phyloP scores from a whole-genome alignment of 2,113 vertebrate genomes.

The Gymnorhina tibicen region DNA sequence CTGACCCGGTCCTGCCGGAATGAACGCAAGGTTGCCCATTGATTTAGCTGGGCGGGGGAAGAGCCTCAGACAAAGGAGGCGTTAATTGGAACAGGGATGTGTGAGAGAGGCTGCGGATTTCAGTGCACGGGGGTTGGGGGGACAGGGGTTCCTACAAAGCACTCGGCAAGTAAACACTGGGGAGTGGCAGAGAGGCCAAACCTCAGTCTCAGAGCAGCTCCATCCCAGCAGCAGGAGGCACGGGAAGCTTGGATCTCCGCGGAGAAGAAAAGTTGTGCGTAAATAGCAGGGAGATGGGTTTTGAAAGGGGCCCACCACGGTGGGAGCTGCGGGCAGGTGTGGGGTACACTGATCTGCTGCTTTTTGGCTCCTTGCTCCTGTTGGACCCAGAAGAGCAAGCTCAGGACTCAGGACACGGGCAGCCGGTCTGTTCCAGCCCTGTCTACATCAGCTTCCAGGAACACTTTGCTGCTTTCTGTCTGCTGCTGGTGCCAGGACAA shows the following conservation, averaged over 20 bases:
- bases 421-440: neutral
- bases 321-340: neutral
- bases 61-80: neutral
- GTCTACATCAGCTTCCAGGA: neutral
- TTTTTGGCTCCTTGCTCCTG: neutral
- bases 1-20: neutral
- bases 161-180: neutral
- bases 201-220: neutral
- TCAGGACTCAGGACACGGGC: rapidly evolving
- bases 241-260: neutral
- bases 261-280: neutral
- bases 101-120: neutral
- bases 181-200: neutral
- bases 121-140: neutral
- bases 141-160: neutral
- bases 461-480: neutral
- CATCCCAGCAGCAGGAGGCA: rapidly evolving
- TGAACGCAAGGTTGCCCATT: neutral
- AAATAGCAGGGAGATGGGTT: neutral
- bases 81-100: neutral
- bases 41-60: neutral
- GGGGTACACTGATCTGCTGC: neutral
- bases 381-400: neutral
- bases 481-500: neutral
- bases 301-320: neutral